These are phyloP conservation scores for Troides helena DNA, from an alignment of 2,888 invertebrate genomes.

Conservation along the genomic window DNA sequence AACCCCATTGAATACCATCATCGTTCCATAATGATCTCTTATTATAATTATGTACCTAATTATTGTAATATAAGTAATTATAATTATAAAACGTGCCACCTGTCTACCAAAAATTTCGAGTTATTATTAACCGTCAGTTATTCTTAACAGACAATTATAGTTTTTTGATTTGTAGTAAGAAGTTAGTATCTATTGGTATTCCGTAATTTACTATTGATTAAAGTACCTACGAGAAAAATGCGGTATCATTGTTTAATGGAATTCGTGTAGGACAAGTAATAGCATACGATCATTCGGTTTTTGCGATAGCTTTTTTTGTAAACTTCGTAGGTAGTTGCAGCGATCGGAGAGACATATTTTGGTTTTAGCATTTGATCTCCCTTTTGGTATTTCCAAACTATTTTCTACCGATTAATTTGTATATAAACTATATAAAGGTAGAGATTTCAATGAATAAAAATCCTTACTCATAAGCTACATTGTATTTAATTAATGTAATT, in stretches of 20 bases:
- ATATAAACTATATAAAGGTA: neutral
- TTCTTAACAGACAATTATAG: slow-evolving; percentile 7
- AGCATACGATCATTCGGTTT: slow-evolving; percentile 15
- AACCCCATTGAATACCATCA: too few relatives aligned
- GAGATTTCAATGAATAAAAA: neutral
- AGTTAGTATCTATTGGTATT: neutral
- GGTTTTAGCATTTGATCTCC: neutral
- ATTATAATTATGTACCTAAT: neutral
- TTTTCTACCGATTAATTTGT: neutral
- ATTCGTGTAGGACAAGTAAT: slow-evolving; percentile 14
- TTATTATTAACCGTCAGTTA: neutral
- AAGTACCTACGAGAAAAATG: slow-evolving; percentile 18
- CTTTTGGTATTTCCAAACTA: neutral
- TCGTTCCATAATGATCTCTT: neutral
- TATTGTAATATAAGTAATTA: neutral
- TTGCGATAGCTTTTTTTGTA: slow-evolving; percentile 16
- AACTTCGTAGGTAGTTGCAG: slow-evolving; percentile 6
- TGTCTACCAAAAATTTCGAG: neutral
- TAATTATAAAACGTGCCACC: neutral
- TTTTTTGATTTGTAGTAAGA: slow-evolving; percentile 8
- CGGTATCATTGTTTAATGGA: slow-evolving; percentile 24
- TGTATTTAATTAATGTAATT: too few relatives aligned
- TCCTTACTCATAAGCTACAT: neutral
- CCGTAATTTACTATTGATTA: slow-evolving; percentile 17
- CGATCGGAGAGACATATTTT: neutral